A percentile compares a stretch with the other conserved stretches of the same genome.
Conservation (phyloP, 2,113 vertebrate genomes). For the Salvelinus sp. region DNA sequence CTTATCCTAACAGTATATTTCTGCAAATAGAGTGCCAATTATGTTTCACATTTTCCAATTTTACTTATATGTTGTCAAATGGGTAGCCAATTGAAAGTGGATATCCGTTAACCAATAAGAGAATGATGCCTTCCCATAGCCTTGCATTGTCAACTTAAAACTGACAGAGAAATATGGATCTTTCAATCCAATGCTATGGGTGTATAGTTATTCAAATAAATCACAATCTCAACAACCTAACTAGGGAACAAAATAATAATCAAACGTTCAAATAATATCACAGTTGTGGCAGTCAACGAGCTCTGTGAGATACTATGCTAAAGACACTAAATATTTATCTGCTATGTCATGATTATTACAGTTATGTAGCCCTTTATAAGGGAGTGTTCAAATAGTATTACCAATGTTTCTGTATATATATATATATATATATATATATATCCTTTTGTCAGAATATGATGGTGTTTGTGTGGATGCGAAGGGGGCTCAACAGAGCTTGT, state of each 20-base stretch:
- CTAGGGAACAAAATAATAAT: conserved; percentile 22
- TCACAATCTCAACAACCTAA: conserved; percentile 5
- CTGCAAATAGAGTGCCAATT: neutral
- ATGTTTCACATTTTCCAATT: neutral
- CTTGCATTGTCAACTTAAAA: conserved; percentile 44
- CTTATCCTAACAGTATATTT: too few species aligned
- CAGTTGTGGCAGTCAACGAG: conserved; percentile 63
- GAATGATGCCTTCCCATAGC: conserved; percentile 42
- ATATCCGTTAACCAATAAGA: conserved; percentile 14
- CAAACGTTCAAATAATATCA: conserved; percentile 18
- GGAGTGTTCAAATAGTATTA: too few species aligned
- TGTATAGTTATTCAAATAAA: conserved; percentile 14
- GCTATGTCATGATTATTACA: neutral
- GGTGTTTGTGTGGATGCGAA: neutral
- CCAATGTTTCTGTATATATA: too few species aligned
- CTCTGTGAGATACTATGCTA: conserved; percentile 35
- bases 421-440: neutral
- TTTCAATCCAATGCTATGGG: conserved; percentile 56
- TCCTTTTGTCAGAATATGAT: neutral
- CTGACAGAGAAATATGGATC: neutral
- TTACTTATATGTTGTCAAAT: neutral
- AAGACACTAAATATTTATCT: neutral
- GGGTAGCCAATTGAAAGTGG: neutral
- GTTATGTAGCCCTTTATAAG: too few species aligned
- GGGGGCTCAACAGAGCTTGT: conserved; percentile 57